Conservation (phyloP, 2,888 invertebrate species). For the Lissocephala sabroskyi region DNA sequence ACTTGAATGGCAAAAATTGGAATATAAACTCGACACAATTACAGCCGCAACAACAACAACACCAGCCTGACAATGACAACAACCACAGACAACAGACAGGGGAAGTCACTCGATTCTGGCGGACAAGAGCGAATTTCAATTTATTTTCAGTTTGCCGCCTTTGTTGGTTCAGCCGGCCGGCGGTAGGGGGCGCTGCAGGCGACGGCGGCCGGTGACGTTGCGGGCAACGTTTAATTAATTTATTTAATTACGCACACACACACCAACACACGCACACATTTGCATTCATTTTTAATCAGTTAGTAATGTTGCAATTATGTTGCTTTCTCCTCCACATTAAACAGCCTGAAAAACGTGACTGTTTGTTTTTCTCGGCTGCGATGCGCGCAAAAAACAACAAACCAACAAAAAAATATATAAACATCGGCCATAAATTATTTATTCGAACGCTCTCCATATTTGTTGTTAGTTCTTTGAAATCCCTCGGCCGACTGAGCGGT, state of each 20-base stretch:
- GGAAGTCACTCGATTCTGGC: background rate
- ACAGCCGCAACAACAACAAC: slow-evolving; percentile 19
- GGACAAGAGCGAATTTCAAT: slow-evolving; percentile 37
- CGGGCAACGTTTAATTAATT: slow-evolving; percentile 54
- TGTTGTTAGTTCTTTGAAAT: too few species aligned
- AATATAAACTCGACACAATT: slow-evolving; percentile 49
- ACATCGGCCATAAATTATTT: slow-evolving; percentile 18
- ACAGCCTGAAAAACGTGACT: slow-evolving; percentile 19
- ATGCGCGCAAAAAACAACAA: slow-evolving; percentile 13
- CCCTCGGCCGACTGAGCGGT: slow-evolving; percentile 24
- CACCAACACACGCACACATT: too few species aligned
- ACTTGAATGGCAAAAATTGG: slow-evolving; percentile 39
- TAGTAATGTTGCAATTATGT: slow-evolving; percentile 43
- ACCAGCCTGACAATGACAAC: slow-evolving; percentile 8
- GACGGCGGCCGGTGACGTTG: too few species aligned
- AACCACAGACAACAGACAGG: background rate
- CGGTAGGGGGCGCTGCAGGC: too few species aligned
- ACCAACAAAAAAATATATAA: slow-evolving; percentile 1
- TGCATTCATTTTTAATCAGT: slow-evolving; percentile 57
- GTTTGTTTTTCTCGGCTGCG: slow-evolving; percentile 42
- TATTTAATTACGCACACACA: slow-evolving; percentile 65
- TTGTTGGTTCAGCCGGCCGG: slow-evolving; percentile 41
- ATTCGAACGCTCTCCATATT: background rate
- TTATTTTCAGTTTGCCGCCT: slow-evolving; percentile 21
- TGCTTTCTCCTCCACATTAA: slow-evolving; percentile 18